Percentiles rank a stretch among this genome's conserved stretches.
phyloP scores from a whole-genome alignment of 2,888 invertebrate genomes.

The Zeuzera pyrina region DNA sequence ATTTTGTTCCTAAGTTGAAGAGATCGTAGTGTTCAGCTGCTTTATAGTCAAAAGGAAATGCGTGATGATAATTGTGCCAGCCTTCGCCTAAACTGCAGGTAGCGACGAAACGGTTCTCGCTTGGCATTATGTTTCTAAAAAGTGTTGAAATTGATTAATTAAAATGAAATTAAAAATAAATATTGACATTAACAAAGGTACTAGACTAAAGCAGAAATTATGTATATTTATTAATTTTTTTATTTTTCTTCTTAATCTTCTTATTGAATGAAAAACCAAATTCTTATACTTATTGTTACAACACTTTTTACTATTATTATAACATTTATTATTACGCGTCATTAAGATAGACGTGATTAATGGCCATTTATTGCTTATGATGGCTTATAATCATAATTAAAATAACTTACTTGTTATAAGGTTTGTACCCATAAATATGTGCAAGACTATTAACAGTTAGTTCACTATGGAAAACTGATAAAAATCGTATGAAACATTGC shows the following conservation, averaged over 20 bases:
- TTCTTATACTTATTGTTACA: too few relatives aligned
- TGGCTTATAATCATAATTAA: too few relatives aligned
- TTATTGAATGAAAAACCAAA: too few relatives aligned
- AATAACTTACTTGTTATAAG: constrained; percentile 62
- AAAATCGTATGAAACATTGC: constrained; percentile 82
- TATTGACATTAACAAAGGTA: too few relatives aligned
- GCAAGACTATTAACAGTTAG: constrained; percentile 92
- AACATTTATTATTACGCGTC: too few relatives aligned
- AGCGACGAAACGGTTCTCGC: constrained; percentile 76
- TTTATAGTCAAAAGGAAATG: constrained; percentile 79
- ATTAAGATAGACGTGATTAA: too few relatives aligned
- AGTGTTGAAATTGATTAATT: background rate
- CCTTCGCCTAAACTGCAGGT: constrained; percentile 76
- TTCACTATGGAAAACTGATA: constrained; percentile 85
- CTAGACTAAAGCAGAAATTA: too few relatives aligned
- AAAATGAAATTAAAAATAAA: background rate
- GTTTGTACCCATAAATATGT: constrained; percentile 78
- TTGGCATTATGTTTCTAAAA: constrained; percentile 73
- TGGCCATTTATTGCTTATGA: too few relatives aligned
- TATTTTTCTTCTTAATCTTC: too few relatives aligned
- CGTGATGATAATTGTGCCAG: constrained; percentile 86
- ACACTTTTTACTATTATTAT: too few relatives aligned
- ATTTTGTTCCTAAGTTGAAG: constrained; percentile 50
- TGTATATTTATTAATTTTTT: too few relatives aligned
- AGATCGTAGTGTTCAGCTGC: constrained; percentile 69